Base-by-base conservation (phyloP, 2,113 vertebrate genomes). In the Bos javanicus region DNA sequence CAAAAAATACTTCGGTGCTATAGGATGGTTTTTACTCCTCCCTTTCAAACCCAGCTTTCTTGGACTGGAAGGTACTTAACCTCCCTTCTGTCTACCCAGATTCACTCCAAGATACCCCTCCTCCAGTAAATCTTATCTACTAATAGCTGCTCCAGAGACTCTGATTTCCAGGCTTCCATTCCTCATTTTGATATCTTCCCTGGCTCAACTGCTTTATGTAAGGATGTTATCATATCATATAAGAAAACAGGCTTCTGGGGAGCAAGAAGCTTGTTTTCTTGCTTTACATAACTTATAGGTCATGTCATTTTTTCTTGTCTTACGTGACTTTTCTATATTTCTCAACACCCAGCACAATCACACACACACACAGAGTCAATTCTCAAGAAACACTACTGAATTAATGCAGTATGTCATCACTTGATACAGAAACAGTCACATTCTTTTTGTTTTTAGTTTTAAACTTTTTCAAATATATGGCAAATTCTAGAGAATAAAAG, bases 401-500 rank as follows among this genome's bases (percentile, higher is more conserved):
- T 86, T n/a, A 71, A 87, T 46, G 43, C 76, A 30, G 15, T 3
- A 4, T 11, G 19, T 23, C 46, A 76, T 84, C 52, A 8, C 26
- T 91, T 87, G 15, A 94, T 91, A 33, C 8, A 74, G 21, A 64
- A 43, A 82, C 17, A 82, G 21, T 93, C 71, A 80, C 0, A 33
- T 67, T 78, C 25, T 28, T 91, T 91, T 96, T 67, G 14, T 54
- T 81, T 67, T 83, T 33, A 96, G 81, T 74, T 81, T 59, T 12
- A 91, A 91, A 96, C 71, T 82, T 3, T 89, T 94, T 89, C 43
- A 86, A 82, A 96, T 83, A 90, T 52, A 93, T 56, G 93, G 33
- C 64, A 91, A 82, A 86, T 6, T 43, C 85, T 56, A 94, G 28
- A 89, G 14, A 54, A 81, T 87, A 94, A 92, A 46, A 96, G 80